phyloP scores from a whole-genome alignment of 2,797 vertebrate genomes.

The Xiphorhynchus erythropygius region DNA sequence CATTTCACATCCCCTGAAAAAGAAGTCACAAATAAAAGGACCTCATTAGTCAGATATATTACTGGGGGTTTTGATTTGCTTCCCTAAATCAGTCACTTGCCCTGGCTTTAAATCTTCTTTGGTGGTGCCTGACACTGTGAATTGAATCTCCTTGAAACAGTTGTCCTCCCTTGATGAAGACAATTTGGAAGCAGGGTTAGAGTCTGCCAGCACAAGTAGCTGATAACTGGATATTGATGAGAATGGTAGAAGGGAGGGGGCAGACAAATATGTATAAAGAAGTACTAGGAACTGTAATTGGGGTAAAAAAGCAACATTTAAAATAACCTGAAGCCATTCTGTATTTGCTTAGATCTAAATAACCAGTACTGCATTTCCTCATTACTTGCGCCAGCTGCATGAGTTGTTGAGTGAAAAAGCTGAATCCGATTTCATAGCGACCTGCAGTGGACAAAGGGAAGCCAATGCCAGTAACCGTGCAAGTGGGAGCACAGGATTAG shows the following conservation, averaged over 20 bases:
- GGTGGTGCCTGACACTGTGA: constrained; percentile 9
- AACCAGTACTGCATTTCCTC: not conserved
- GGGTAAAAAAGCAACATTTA: not conserved
- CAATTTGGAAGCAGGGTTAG: constrained; percentile 34
- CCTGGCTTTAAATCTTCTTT: constrained; percentile 19
- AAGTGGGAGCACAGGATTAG: not conserved
- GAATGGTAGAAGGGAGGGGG: not conserved
- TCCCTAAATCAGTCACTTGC: constrained; percentile 13
- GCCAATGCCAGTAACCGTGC: not conserved
- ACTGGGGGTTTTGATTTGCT: not conserved
- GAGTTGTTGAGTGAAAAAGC: not conserved
- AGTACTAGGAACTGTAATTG: not conserved
- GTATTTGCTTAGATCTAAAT: constrained; percentile 14
- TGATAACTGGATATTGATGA: constrained; percentile 51
- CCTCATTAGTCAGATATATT: constrained; percentile 16
- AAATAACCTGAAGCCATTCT: not conserved
- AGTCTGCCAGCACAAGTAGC: constrained; percentile 20
- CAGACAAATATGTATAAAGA: not conserved
- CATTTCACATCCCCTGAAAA: constrained; percentile 90
- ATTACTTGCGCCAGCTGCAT: not conserved
- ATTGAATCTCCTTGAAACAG: constrained; percentile 55
- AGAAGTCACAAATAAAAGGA: constrained; percentile 31
- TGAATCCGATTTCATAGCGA: not conserved
- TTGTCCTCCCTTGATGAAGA: constrained; percentile 18
- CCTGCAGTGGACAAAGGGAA: not conserved